phyloP scores from a whole-genome alignment of 2,113 vertebrate species.

The Nothocercus julius region DNA sequence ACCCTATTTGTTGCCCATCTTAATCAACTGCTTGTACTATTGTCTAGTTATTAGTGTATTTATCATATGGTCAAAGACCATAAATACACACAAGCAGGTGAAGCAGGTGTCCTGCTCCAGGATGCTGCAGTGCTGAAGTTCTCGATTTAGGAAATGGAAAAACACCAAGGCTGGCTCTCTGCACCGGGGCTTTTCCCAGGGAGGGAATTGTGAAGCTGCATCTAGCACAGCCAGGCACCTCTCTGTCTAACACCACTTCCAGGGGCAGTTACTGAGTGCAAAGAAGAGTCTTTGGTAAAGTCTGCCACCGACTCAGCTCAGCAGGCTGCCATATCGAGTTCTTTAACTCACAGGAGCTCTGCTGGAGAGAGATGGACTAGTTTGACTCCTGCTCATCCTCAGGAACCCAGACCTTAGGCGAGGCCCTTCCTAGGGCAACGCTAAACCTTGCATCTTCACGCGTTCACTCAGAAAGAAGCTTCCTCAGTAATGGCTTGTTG shows the following conservation, averaged over 20 bases:
- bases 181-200: background rate
- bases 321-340: background rate
- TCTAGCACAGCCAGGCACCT: rapidly evolving
- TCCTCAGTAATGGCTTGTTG: rapidly evolving
- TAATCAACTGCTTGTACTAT: background rate
- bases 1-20: background rate
- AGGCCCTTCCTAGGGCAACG: background rate
- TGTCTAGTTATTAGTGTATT: background rate
- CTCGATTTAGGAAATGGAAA: background rate
- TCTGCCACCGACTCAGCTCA: background rate
- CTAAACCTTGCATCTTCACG: rapidly evolving
- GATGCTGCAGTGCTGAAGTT: background rate
- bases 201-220: background rate
- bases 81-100: background rate
- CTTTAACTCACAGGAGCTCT: background rate
- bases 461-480: rapidly evolving
- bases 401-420: rapidly evolving
- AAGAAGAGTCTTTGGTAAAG: background rate
- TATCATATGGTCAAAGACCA: background rate
- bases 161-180: background rate
- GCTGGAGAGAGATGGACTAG: background rate
- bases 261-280: background rate
- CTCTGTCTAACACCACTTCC: background rate
- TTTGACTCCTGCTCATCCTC: background rate
- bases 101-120: background rate